These are phyloP conservation scores for Pammene fasciana DNA, from an alignment of 2,888 invertebrate genomes.

Conservation along the genomic window DNA sequence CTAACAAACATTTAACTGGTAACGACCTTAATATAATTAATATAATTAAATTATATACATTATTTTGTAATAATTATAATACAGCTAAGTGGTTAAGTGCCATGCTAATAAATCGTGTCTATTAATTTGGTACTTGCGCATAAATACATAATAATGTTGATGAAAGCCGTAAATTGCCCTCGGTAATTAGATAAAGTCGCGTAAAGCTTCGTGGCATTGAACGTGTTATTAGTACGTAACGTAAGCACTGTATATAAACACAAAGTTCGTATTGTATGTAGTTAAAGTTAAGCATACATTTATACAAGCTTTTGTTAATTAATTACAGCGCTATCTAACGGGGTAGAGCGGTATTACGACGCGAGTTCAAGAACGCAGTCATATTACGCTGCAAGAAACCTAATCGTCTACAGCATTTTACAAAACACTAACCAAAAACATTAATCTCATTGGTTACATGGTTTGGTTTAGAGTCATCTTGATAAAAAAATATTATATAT, in stretches of 20 bases:
- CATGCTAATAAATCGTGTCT: conserved; percentile 38
- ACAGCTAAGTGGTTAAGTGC: neutral
- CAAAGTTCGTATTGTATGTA: conserved; percentile 27
- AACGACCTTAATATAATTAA: no score
- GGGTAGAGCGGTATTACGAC: neutral
- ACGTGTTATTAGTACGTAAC: conserved; percentile 44
- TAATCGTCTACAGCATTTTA: neutral
- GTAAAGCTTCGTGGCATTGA: conserved; percentile 53
- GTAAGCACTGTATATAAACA: conserved; percentile 31
- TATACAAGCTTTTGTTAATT: conserved; percentile 6
- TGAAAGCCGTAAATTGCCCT: conserved; percentile 43
- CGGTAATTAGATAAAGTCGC: conserved; percentile 52
- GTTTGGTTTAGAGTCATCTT: neutral
- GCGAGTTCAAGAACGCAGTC: conserved; percentile 1
- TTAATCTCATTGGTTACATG: neutral
- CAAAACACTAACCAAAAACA: neutral
- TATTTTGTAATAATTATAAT: neutral
- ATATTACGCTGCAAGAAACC: neutral
- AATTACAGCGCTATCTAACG: conserved; percentile 31
- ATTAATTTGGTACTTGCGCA: conserved; percentile 44
- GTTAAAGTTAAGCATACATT: conserved; percentile 15
- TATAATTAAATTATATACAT: neutral
- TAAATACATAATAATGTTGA: conserved; percentile 22
- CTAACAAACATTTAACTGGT: no score
- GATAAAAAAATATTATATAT: neutral